A percentile compares a stretch with the other conserved stretches of the same genome.
phyloP scores from a whole-genome alignment of 2,888 invertebrate genomes.

The Leptogaster cylindrica region DNA sequence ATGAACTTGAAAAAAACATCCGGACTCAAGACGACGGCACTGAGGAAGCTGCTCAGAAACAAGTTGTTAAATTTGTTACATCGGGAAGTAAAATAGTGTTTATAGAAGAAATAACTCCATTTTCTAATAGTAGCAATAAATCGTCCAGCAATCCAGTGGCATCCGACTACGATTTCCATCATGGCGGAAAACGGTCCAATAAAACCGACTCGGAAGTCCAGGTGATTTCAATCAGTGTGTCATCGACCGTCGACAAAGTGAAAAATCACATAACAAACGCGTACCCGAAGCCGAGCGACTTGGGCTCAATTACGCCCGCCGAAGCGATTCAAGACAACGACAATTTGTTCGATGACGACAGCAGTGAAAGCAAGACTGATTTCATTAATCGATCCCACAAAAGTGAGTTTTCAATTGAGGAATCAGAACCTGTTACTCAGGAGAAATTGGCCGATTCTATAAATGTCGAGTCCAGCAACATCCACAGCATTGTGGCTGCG shows the following conservation, averaged over 20 bases:
- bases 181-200: neutral
- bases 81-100: constrained; percentile 59
- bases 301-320: neutral
- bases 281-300: neutral
- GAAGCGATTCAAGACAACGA: neutral
- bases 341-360: constrained; percentile 26
- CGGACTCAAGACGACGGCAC: neutral
- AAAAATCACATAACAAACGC: neutral
- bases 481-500: constrained; percentile 59
- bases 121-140: constrained; percentile 39
- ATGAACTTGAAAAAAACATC: neutral
- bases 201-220: constrained; percentile 56
- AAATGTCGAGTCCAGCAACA: constrained; percentile 57
- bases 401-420: constrained; percentile 68
- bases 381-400: constrained; percentile 65
- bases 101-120: constrained; percentile 52
- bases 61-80: constrained; percentile 57
- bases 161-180: neutral
- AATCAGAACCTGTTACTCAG: constrained; percentile 64
- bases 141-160: neutral
- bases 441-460: constrained; percentile 53
- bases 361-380: constrained; percentile 46
- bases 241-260: constrained; percentile 53
- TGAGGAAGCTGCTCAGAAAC: constrained; percentile 47
- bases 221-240: constrained; percentile 65